Evolutionary conservation across 2,797 vertebrate genomes (phyloP).

Genomic region (Paramormyrops hopkinsi): DNA sequence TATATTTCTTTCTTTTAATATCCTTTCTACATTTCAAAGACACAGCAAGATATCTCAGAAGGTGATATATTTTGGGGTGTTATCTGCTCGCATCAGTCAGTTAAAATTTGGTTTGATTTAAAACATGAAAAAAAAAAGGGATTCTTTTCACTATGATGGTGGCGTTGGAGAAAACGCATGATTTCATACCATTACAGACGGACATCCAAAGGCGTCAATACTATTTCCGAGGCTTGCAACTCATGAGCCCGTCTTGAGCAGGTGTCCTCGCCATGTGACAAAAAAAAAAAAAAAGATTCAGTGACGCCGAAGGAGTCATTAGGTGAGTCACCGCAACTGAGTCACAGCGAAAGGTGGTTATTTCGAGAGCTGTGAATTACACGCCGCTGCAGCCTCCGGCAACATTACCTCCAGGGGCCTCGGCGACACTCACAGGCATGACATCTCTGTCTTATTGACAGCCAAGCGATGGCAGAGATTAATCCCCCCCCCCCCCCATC

Average conservation of each 20-base stretch:
- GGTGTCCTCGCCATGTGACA: constrained; percentile 23
- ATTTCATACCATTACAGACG: neutral
- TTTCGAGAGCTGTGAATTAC: constrained; percentile 18
- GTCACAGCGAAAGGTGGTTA: constrained; percentile 5
- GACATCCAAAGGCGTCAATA: neutral
- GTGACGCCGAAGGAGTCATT: constrained; percentile 16
- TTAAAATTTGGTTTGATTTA: neutral
- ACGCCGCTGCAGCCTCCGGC: neutral
- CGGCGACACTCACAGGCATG: neutral
- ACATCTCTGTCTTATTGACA: constrained; percentile 10
- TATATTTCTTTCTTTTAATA: neutral
- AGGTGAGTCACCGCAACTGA: constrained; percentile 25
- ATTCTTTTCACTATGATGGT: neutral
- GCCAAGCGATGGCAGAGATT: neutral
- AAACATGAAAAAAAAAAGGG: neutral
- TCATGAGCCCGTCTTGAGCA: constrained; percentile 16
- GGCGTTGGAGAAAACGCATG: neutral
- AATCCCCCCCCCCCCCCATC: neutral
- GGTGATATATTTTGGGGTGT: neutral
- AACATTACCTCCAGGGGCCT: neutral
- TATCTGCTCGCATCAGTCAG: neutral
- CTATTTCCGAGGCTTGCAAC: constrained; percentile 13
- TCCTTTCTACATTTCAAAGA: neutral
- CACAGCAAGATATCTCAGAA: neutral
- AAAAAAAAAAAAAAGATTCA: constrained; percentile 19